Percentiles rank a stretch among this genome's conserved stretches.
Evolutionary conservation across 2,113 vertebrate genomes (phyloP).

Genomic region (Mirza zaza): DNA sequence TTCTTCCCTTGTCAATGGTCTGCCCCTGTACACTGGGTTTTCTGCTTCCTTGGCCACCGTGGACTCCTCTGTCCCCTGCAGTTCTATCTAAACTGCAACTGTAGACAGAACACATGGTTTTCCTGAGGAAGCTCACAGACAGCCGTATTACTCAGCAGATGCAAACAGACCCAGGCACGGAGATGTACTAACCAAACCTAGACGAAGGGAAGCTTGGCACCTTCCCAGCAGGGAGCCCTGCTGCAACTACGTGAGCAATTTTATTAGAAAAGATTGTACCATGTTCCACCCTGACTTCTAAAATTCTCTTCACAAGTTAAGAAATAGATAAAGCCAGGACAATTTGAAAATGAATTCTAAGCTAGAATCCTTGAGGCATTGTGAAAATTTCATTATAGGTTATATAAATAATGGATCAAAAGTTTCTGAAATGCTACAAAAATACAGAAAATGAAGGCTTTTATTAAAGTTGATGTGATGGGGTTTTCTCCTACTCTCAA

Average conservation of each 20-base stretch:
- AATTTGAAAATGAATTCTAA: conserved; percentile 48
- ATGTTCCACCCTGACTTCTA: background rate
- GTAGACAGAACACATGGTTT: background rate
- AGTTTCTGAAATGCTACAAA: conserved; percentile 38
- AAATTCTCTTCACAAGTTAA: background rate
- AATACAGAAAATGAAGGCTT: conserved; percentile 36
- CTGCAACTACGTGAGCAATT: background rate
- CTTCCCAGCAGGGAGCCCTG: background rate
- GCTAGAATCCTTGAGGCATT: background rate
- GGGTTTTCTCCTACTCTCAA: background rate
- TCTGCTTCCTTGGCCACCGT: background rate
- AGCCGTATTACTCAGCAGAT: background rate
- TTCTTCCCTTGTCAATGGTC: background rate
- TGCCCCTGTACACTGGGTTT: background rate
- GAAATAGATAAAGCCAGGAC: background rate
- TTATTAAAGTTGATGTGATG: conserved; percentile 16
- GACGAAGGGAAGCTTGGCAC: background rate
- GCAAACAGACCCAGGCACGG: background rate
- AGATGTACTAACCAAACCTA: background rate
- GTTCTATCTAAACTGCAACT: background rate
- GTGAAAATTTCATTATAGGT: conserved; percentile 46
- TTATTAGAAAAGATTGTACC: background rate
- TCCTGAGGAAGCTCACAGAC: background rate
- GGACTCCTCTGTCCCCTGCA: accelerated
- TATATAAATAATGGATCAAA: conserved; percentile 57